Conservation (phyloP, 2,888 invertebrate species). For the Acrobeloides nanus region DNA sequence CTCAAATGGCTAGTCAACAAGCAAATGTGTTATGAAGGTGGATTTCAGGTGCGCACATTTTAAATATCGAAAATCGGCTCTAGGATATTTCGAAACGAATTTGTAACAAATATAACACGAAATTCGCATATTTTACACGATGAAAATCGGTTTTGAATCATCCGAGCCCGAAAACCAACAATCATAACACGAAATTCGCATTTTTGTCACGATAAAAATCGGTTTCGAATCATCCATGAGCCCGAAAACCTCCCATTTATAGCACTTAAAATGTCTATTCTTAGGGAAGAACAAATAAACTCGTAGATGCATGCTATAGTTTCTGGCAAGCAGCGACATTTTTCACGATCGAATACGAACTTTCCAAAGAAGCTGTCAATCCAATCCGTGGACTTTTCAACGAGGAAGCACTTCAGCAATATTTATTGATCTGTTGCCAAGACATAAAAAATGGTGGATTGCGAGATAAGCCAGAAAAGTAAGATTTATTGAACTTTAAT, state of each 20-base stretch:
- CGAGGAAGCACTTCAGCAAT: slow-evolving; percentile 70
- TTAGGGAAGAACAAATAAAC: slow-evolving; percentile 87
- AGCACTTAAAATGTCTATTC: too few species aligned
- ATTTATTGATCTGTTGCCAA: slow-evolving; percentile 86
- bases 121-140: too few species aligned
- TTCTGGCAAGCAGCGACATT: slow-evolving; percentile 96
- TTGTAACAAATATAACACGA: too few species aligned
- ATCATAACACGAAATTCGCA: too few species aligned
- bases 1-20: slow-evolving; percentile 76
- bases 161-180: too few species aligned
- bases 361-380: slow-evolving; percentile 58
- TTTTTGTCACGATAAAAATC: not conserved
- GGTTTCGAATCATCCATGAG: too few species aligned
- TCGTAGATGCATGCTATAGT: slow-evolving; percentile 96
- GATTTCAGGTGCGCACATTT: slow-evolving; percentile 63
- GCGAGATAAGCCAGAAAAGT: slow-evolving; percentile 92
- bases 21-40: slow-evolving; percentile 89
- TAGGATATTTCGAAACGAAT: too few species aligned
- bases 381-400: slow-evolving; percentile 26
- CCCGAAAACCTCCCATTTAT: not conserved
- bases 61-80: too few species aligned
- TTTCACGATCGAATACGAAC: slow-evolving; percentile 70
- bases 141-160: too few species aligned
- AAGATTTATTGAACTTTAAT: not conserved
- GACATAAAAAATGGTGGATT: slow-evolving; percentile 67